Evolutionary conservation across 2,797 vertebrate species (phyloP).

Genomic region (Sebastes matsubarae): DNA sequence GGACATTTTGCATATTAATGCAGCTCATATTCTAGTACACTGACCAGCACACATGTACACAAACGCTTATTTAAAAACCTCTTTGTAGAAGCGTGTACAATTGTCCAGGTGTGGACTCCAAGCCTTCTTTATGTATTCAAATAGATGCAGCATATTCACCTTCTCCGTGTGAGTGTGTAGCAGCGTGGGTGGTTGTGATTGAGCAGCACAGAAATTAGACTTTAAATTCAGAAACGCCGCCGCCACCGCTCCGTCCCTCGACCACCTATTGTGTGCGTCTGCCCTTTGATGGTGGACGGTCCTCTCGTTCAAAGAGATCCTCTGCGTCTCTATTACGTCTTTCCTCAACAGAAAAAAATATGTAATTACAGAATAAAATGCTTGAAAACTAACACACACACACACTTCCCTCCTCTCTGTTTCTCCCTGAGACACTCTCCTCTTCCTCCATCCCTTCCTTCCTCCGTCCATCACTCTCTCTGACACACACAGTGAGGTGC

Average conservation of each 20-base stretch:
- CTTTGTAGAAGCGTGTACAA: conserved; percentile 8
- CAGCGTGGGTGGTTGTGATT: not conserved
- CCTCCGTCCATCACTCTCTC: conserved; percentile 27
- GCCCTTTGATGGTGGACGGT: conserved; percentile 39
- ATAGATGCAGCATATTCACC: conserved; percentile 28
- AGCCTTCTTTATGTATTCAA: conserved; percentile 39
- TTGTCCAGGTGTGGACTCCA: conserved; percentile 38
- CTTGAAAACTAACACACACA: not conserved
- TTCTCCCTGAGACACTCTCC: not conserved
- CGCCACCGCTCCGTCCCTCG: not conserved
- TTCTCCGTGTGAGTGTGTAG: conserved; percentile 1
- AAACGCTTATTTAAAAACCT: not conserved
- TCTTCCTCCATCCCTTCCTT: not conserved
- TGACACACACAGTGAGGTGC: conserved; percentile 46
- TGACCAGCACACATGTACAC: conserved; percentile 1
- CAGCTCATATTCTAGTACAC: not conserved
- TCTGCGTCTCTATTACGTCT: not conserved
- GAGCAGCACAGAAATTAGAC: conserved; percentile 12
- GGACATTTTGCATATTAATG: conserved; percentile 66
- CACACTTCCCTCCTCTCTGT: not conserved
- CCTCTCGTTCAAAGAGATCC: conserved; percentile 20
- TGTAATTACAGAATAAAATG: not conserved
- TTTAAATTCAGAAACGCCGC: conserved; percentile 16
- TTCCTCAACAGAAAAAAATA: not conserved
- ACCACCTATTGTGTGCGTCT: not conserved